Evolutionary conservation across 2,888 invertebrate species (phyloP), one percentile per base, ranked within the genome.

Genomic region (Tetranychus truncatus): DNA sequence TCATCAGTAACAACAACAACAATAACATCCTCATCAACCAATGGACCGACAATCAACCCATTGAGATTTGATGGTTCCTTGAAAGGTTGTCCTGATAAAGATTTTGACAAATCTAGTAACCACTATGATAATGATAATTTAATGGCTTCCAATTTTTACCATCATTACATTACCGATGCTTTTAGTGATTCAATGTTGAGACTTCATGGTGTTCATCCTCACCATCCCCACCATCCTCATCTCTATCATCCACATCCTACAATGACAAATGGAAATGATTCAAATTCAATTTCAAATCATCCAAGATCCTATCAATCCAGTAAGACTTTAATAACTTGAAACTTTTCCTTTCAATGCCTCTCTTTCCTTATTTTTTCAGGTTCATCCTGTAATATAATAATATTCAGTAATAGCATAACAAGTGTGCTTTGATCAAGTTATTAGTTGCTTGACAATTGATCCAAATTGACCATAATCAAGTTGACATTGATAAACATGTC

Each of bases 151-250:
- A 55, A 9, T 55, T 55, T 55, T 55, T 55, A 55, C 6, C 55
- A 55, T 55, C 55, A 55, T 55, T 55, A 55, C 15, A 55, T 55
- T 55, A 55, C 55, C 15, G 55, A 55, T 55, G 55, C 55, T 55
- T 55, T 55, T 55, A 55, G 55, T 55, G 55, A 55, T 55, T 55
- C 55, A 55, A 55, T 55, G 55, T 55, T 55, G 55, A 9, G 55
- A 55, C 55, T 55, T 55, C 55, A 55, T 55, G 55, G 55, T 55
- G 55, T 55, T 55, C 55, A 55, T 55, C 55, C 55, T 55, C 55
- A 55, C 15, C 55, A 55, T 55, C 55, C 55, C 15, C 15, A 9
- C 2, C 55, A 55, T 55, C 55, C 9, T 55, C 55, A 55, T 15
- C 55, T 55, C 0, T 55, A 55, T 7, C 55, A 55, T 55, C 55